Conservation (phyloP, 2,797 vertebrate genomes). For the Enteromius treurensis region DNA sequence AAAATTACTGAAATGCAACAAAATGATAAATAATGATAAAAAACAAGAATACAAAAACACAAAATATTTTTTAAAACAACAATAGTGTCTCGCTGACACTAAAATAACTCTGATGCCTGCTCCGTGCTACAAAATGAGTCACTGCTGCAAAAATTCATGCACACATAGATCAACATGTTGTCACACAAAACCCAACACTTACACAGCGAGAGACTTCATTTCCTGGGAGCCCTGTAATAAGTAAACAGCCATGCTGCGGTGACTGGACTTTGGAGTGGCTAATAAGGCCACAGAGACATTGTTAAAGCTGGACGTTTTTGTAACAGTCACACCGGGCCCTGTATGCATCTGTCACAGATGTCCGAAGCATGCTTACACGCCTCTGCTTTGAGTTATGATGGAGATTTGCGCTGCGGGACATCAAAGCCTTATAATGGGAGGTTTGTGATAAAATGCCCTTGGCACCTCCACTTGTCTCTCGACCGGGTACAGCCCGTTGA, state of each 20-base stretch:
- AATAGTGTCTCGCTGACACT: neutral
- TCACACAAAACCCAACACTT: conserved; percentile 48
- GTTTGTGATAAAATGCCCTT: conserved; percentile 55
- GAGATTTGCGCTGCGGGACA: conserved; percentile 52
- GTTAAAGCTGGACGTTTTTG: conserved; percentile 60
- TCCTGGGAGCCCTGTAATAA: conserved; percentile 73
- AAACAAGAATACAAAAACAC: too few species aligned
- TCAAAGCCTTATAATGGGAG: conserved; percentile 54
- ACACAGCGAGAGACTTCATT: conserved; percentile 67
- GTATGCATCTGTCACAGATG: conserved; percentile 51
- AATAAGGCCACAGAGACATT: conserved; percentile 61
- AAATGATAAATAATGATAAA: neutral
- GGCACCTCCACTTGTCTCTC: conserved; percentile 44
- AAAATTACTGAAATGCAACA: neutral
- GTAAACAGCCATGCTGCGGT: conserved; percentile 66
- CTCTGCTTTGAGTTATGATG: conserved; percentile 51
- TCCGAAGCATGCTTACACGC: conserved; percentile 28
- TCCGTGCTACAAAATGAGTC: conserved; percentile 63
- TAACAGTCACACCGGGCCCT: conserved; percentile 22
- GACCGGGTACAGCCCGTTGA: conserved; percentile 23
- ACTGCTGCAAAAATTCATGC: conserved; percentile 44
- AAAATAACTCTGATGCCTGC: neutral
- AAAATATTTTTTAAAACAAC: neutral
- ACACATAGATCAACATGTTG: conserved; percentile 12
- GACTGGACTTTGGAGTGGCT: conserved; percentile 31